Evolutionary conservation across 1,140 invertebrate species (phyloP), one percentile per base, ranked within the genome.

Genomic region (Penaeus vannamei): DNA sequence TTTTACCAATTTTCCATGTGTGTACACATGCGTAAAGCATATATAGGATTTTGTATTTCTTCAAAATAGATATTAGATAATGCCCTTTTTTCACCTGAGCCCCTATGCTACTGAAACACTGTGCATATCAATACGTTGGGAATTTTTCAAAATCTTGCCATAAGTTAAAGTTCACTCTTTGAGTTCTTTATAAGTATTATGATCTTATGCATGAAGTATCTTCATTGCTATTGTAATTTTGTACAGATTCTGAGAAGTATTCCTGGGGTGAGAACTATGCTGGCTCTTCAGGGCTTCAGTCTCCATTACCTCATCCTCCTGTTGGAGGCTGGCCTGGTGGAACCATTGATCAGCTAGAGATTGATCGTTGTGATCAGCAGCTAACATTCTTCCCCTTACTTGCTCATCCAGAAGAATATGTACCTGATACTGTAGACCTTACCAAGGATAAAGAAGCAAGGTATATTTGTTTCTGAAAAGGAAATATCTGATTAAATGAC

Each of bases 391-490:
- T 96, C 92, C 96, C 96, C 46, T 93, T 97, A 19, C 91, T 97
- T 23, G 93, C 94, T 85, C 94, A 95, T 91, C 94, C 95, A 19
- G 91, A 92, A 66, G 93, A 93, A 92, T 99, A 99, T 93, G 95
- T 95, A 92, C 97, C 98, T 26, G 98, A 99, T 93, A 97, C 97
- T 29, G 95, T 98, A 83, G 97, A 99, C 94, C 94, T 99, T 22
- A 95, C 96, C 79, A 94, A 95, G 92, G 97, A 99, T 93, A 94
- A 94, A 90, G 96, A 97, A 93, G 98, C 98, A 29, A 94, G 90
- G 90, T 90, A 60, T 53, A 84, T 94, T 88, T 92, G 87, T 76
- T 82, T 85, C 59, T 19, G n/a, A 32, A 76, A 29, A 1, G 46
- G 42, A 59, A 53, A 53, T 53, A 14, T 53, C 17, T 12, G 53